Percentiles rank a stretch among this genome's conserved stretches.
phyloP scores from a whole-genome alignment of 1,140 invertebrate species.

The Procambarus virginalis region DNA sequence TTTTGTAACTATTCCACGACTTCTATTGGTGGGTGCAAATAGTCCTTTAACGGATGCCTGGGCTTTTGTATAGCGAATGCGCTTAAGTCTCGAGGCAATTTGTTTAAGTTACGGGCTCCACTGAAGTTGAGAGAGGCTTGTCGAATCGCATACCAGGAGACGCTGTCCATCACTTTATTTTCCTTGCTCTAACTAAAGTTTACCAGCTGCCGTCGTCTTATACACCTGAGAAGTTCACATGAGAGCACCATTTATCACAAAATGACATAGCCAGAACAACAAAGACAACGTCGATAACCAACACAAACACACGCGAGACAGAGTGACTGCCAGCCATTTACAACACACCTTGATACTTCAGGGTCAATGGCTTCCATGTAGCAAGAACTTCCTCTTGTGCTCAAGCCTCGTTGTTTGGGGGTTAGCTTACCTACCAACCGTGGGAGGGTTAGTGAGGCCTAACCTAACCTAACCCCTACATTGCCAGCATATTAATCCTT shows the following conservation, averaged over 20 bases:
- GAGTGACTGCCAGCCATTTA: not conserved
- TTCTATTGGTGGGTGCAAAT: no score
- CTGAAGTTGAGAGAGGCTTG: not conserved
- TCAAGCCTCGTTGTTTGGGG: no score
- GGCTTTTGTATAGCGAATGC: no score
- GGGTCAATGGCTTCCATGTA: not conserved
- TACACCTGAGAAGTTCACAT: not conserved
- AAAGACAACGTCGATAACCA: not conserved
- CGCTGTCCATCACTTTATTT: not conserved
- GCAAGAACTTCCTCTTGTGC: no score
- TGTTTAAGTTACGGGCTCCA: not conserved
- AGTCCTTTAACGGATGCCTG: no score
- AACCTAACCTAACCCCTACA: no score
- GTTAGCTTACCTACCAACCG: no score
- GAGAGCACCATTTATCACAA: not conserved
- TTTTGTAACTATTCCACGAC: no score
- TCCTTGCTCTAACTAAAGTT: no score
- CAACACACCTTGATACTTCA: not conserved
- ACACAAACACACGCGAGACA: not conserved
- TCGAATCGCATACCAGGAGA: not conserved
- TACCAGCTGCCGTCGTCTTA: no score
- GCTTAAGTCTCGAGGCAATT: not conserved
- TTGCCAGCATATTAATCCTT: no score
- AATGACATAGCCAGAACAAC: not conserved
- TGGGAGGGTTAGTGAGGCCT: no score